phyloP scores from a whole-genome alignment of 2,888 invertebrate genomes.

The Selenia dentaria region DNA sequence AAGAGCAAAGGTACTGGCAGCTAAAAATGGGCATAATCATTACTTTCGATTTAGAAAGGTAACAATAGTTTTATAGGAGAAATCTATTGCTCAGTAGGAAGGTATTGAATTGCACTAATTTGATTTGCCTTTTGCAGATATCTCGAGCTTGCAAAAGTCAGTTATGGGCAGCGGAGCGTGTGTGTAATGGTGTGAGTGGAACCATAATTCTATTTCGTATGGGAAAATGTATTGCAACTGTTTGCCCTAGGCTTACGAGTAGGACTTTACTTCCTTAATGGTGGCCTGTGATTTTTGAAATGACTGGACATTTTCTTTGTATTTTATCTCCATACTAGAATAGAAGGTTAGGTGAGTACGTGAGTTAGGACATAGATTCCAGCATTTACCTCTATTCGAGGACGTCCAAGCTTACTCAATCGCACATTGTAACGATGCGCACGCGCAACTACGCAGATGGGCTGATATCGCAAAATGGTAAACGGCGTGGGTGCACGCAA shows the following conservation, averaged over 20 bases:
- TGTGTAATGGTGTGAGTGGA: conserved; percentile 46
- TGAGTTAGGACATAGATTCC: neutral
- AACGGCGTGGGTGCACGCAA: conserved; percentile 13
- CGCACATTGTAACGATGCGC: conserved; percentile 14
- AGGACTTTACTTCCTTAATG: too few species aligned
- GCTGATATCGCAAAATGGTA: conserved; percentile 21
- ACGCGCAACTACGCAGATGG: conserved; percentile 16
- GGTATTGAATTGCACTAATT: conserved; percentile 69
- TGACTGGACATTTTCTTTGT: too few species aligned
- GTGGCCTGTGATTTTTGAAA: too few species aligned
- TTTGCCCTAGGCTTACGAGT: conserved; percentile 1
- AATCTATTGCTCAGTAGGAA: conserved; percentile 62
- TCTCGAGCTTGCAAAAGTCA: conserved; percentile 46
- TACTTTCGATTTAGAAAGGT: conserved; percentile 41
- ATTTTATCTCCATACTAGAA: too few species aligned
- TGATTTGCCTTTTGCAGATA: conserved; percentile 71
- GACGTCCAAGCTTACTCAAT: conserved; percentile 6
- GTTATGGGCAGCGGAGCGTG: conserved; percentile 55
- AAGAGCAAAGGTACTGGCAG: conserved; percentile 66
- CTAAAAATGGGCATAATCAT: conserved; percentile 72
- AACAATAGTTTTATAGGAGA: conserved; percentile 56
- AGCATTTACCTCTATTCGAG: conserved; percentile 2
- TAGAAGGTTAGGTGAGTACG: neutral
- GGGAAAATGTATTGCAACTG: conserved; percentile 26
- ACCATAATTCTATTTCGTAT: conserved; percentile 30